Conservation (phyloP, 2,113 vertebrate genomes). For the Phrynosoma blainvillii region DNA sequence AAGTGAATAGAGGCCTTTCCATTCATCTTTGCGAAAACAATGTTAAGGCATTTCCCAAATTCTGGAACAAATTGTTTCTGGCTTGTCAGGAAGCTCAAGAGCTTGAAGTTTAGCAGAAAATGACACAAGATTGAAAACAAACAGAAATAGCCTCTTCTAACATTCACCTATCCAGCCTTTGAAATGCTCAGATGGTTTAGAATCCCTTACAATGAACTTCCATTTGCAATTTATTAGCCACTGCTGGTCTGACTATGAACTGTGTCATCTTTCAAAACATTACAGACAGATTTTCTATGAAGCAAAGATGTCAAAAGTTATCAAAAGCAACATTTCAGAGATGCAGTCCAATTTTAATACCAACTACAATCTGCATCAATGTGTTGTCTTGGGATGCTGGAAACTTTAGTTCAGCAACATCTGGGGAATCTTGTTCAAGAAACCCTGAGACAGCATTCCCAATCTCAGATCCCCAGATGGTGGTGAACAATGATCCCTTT, state of each 20-base stretch:
- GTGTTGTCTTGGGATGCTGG: too few relatives aligned
- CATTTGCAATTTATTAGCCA: not conserved
- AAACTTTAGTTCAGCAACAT: too few relatives aligned
- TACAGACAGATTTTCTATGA: not conserved
- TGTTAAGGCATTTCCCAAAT: not conserved
- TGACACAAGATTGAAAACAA: not conserved
- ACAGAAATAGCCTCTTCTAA: not conserved
- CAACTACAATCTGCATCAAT: not conserved
- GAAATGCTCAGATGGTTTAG: not conserved
- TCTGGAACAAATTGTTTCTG: not conserved
- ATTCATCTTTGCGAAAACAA: not conserved
- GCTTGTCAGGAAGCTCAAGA: not conserved
- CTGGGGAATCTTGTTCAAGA: too few relatives aligned
- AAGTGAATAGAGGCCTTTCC: not conserved
- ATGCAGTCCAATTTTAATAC: not conserved
- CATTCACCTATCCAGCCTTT: not conserved
- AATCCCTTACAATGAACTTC: not conserved
- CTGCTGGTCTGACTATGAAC: not conserved
- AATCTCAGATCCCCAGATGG: not conserved
- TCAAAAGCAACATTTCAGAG: not conserved
- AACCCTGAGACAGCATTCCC: not conserved
- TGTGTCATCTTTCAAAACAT: too few relatives aligned
- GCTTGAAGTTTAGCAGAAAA: not conserved
- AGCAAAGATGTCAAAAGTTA: not conserved
- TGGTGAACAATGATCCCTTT: not conserved